Conservation (phyloP, 2,888 invertebrate species). For the Drosophila infuscata region DNA sequence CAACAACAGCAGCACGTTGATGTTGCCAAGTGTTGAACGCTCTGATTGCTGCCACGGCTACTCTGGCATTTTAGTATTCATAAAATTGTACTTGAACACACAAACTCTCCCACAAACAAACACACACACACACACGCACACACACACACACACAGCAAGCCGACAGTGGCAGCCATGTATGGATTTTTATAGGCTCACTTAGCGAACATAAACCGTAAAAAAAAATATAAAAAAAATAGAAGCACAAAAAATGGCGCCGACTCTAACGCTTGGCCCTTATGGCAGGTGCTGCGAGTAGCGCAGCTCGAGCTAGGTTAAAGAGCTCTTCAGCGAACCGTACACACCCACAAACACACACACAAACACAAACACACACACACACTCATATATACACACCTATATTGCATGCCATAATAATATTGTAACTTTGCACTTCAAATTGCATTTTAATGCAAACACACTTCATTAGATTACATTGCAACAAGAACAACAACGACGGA, state of each 20-base stretch:
- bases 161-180: constrained; percentile 62
- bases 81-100: constrained; percentile 73
- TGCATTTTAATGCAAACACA: constrained; percentile 81
- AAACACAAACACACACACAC: constrained; percentile 6
- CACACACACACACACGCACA: background rate
- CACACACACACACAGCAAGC: background rate
- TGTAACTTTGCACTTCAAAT: constrained; percentile 79
- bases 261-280: constrained; percentile 35
- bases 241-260: constrained; percentile 38
- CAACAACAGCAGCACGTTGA: constrained; percentile 45
- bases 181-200: constrained; percentile 79
- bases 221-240: constrained; percentile 9
- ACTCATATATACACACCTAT: constrained; percentile 17
- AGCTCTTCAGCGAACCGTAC: constrained; percentile 43
- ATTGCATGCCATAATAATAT: constrained; percentile 71
- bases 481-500: constrained; percentile 53
- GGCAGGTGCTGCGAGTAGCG: constrained; percentile 35
- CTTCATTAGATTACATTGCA: constrained; percentile 75
- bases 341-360: background rate
- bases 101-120: constrained; percentile 11
- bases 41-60: constrained; percentile 65
- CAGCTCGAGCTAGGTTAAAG: constrained; percentile 52
- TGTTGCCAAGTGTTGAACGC: constrained; percentile 70
- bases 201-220: constrained; percentile 75
- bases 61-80: constrained; percentile 68